Evolutionary conservation across 2,888 invertebrate genomes (phyloP).

Genomic region (Tetramorium bicarinatum): DNA sequence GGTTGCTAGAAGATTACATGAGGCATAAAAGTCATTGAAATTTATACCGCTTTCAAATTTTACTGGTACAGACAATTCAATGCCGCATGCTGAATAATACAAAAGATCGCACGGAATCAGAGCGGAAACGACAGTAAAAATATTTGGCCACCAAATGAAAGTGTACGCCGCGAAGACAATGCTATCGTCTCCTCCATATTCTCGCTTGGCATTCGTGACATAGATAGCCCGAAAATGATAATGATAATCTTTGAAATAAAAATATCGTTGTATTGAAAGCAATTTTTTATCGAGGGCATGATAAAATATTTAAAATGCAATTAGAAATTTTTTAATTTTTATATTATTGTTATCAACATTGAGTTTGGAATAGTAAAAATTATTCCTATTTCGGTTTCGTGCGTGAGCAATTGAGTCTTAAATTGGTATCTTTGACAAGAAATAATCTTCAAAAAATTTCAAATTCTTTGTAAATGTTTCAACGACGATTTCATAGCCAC

Average conservation of each 20-base stretch:
- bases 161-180: slow-evolving; percentile 30
- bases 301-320: background rate
- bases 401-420: too few relatives aligned
- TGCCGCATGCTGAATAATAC: background rate
- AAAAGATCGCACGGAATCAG: slow-evolving; percentile 33
- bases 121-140: slow-evolving; percentile 61
- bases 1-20: background rate
- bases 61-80: background rate
- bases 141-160: slow-evolving; percentile 36
- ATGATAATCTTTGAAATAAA: background rate
- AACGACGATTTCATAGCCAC: slow-evolving; percentile 6
- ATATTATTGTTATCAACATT: slow-evolving; percentile 13
- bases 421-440: background rate
- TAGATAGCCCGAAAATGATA: background rate
- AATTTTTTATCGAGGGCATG: background rate
- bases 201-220: slow-evolving; percentile 15
- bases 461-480: background rate
- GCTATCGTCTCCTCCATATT: slow-evolving; percentile 32
- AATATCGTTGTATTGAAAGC: background rate
- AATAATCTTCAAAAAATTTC: slow-evolving; percentile 20
- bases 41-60: background rate
- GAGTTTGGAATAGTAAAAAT: background rate
- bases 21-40: background rate
- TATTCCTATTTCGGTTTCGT: background rate
- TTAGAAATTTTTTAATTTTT: background rate